phyloP scores from a whole-genome alignment of 2,888 invertebrate species.

The Aelia acuminata region DNA sequence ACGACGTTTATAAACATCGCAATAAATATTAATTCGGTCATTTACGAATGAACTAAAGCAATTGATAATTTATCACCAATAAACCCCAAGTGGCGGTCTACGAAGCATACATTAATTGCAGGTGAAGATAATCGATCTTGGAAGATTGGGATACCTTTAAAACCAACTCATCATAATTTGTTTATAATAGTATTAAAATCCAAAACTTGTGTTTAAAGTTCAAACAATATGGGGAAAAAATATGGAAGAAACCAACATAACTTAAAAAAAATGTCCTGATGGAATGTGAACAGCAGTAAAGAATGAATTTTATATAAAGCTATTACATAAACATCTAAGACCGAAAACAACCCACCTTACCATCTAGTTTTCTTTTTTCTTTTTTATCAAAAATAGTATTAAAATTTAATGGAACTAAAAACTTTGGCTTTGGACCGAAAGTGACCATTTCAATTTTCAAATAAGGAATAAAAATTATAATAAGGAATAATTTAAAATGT shows the following conservation, averaged over 20 bases:
- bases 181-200: neutral
- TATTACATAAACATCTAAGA: neutral
- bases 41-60: too few species aligned
- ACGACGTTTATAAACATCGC: neutral
- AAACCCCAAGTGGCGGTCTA: too few species aligned
- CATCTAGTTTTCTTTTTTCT: neutral
- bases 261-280: neutral
- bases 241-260: neutral
- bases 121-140: neutral
- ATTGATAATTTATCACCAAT: too few species aligned
- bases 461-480: too few species aligned
- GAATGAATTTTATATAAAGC: neutral
- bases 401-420: neutral
- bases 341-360: neutral
- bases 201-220: neutral
- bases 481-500: too few species aligned
- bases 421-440: neutral
- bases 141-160: neutral
- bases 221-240: neutral
- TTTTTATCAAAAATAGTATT: neutral
- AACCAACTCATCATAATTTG: neutral
- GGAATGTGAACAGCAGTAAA: neutral
- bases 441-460: too few species aligned
- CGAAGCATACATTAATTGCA: too few species aligned
- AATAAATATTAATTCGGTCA: too few species aligned